These are phyloP conservation scores for Salminus brasiliensis DNA, from an alignment of 2,113 vertebrate genomes.

Conservation along the genomic window DNA sequence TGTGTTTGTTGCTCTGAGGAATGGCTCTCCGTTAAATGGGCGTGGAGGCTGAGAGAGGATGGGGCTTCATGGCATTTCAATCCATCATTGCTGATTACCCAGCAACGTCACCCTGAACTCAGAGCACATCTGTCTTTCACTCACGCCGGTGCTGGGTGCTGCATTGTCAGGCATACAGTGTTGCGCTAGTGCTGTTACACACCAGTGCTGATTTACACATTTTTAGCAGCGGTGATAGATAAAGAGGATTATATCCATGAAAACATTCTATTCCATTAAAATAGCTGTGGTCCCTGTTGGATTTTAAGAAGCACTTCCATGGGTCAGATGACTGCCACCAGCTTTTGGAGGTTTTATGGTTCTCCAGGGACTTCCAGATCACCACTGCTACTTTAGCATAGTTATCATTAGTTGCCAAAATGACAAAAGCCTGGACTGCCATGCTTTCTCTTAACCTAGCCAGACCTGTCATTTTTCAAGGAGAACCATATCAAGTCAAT, in stretches of 20 bases:
- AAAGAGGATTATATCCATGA: background rate
- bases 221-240: background rate
- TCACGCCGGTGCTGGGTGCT: background rate
- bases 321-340: no score
- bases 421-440: no score
- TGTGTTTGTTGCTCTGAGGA: constrained; percentile 75
- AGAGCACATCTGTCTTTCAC: constrained; percentile 78
- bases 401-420: no score
- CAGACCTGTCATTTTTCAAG: no score
- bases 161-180: background rate
- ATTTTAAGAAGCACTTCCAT: no score
- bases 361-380: no score
- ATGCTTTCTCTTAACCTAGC: no score
- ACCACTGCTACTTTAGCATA: no score
- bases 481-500: no score
- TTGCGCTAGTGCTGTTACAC: background rate
- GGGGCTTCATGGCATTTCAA: constrained; percentile 78
- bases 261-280: background rate
- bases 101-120: constrained; percentile 80
- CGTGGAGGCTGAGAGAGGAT: constrained; percentile 73
- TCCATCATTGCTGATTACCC: constrained; percentile 91
- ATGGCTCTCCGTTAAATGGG: constrained; percentile 72
- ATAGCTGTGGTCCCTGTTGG: background rate
- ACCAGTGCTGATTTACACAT: background rate
- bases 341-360: no score